phyloP scores from a whole-genome alignment of 2,888 invertebrate genomes.

The Eledone cirrhosa region DNA sequence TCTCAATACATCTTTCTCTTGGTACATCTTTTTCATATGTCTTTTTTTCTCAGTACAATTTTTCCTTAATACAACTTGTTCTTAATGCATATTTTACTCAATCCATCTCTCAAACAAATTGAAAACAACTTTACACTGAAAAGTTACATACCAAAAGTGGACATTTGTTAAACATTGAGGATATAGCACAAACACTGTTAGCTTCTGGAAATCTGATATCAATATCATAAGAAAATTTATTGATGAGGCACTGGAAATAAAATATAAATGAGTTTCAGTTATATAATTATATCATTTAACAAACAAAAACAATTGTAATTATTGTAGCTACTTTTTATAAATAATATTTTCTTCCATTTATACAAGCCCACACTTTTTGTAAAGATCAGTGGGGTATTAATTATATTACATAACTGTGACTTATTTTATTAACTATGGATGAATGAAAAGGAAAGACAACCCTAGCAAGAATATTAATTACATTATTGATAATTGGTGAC shows the following conservation, averaged over 20 bases:
- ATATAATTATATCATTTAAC: no score
- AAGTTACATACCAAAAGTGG: not conserved
- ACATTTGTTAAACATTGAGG: not conserved
- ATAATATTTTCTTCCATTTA: not conserved
- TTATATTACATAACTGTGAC: no score
- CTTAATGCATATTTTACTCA: no score
- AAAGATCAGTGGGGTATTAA: no score
- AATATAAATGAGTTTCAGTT: not conserved
- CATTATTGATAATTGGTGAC: not conserved
- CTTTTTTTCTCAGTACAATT: no score
- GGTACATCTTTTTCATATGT: no score
- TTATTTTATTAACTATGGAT: no score
- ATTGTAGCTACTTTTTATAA: not conserved
- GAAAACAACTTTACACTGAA: not conserved
- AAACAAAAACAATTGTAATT: not conserved
- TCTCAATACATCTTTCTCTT: no score
- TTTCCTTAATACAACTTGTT: no score
- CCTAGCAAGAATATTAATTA: not conserved
- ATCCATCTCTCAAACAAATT: no score
- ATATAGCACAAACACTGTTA: not conserved
- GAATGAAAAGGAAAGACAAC: not conserved
- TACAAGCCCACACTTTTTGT: no score
- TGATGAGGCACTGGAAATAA: slow-evolving; percentile 7
- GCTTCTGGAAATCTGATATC: not conserved
- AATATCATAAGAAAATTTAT: not conserved